Base-by-base conservation (phyloP, 37 sponge, comb jelly and placozoan species). In the Halichondria panicea region DNA sequence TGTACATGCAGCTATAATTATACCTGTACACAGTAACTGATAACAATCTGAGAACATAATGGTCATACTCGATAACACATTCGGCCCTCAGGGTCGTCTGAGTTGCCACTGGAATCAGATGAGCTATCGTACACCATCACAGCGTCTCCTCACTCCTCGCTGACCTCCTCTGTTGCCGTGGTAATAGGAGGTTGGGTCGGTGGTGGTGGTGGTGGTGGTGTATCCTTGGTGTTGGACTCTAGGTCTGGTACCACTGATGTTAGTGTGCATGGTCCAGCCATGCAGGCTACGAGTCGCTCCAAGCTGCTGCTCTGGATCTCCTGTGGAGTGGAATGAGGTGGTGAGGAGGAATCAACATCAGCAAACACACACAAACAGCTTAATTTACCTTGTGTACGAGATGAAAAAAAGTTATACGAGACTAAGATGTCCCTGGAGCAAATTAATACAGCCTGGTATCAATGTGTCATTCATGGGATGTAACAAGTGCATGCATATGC, bases 261-360 rank as follows among this genome's bases (percentile, higher is more conserved):
- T 69, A 9, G 43, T 4, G 59, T 88, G n/a, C n/a, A n/a, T n/a
- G n/a, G 92, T 19, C 84, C 89, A 12, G 88, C 41, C 40, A 92
- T 38, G 89, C 92, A 92, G 11, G 28, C 79, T 34, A 89, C 63
- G 22, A 89, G 75, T 12, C 70, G 32, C 30, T 89, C 85, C 28
- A 73, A 54, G 28, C 53, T 73, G 19, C 18, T 76, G 32, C 52
- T 63, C 12, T 62, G 41, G 18, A 64, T 76, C 9, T 63, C 69
- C 30, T 80, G 75, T n/a, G n/a, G n/a, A n/a, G n/a, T n/a, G n/a
- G n/a, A n/a, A n/a, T n/a, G n/a, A n/a, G n/a, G n/a, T n/a, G n/a
- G n/a, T n/a, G n/a, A n/a, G n/a, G n/a, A n/a, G n/a, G n/a, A n/a
- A n/a, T n/a, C n/a, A n/a, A n/a, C n/a, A n/a, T n/a, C n/a, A n/a